Conservation (phyloP, 2,113 vertebrate species). For the Rhegmatorhina hoffmannsi region DNA sequence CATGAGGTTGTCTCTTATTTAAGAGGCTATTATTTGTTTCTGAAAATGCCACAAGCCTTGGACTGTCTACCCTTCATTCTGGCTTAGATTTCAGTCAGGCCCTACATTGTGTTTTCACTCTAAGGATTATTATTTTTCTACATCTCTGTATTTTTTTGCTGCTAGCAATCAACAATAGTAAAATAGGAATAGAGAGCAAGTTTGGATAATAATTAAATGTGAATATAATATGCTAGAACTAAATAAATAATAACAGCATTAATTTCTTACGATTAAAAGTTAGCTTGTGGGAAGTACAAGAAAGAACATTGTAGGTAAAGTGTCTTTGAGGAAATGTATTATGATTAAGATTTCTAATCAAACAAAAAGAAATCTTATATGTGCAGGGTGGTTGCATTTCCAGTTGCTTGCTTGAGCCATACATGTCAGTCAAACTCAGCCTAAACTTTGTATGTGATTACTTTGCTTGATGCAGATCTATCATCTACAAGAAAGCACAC, state of each 20-base stretch:
- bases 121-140: background rate
- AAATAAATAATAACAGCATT: background rate
- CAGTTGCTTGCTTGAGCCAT: background rate
- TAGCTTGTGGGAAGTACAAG: background rate
- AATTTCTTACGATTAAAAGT: background rate
- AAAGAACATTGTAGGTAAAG: background rate
- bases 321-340: background rate
- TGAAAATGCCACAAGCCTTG: background rate
- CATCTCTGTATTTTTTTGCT: background rate
- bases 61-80: background rate
- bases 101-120: background rate
- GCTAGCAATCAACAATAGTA: background rate
- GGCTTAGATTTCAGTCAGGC: background rate
- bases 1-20: background rate
- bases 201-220: background rate
- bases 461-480: background rate
- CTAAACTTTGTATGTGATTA: background rate
- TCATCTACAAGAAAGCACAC: background rate
- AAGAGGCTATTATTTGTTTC: background rate
- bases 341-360: background rate
- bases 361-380: background rate
- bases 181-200: background rate
- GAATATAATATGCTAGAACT: background rate
- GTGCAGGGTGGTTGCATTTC: background rate
- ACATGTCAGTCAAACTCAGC: background rate